Percentiles rank a stretch among this genome's conserved stretches.
Evolutionary conservation across 2,797 vertebrate genomes (phyloP).

Genomic region (Hippocampus kuda): DNA sequence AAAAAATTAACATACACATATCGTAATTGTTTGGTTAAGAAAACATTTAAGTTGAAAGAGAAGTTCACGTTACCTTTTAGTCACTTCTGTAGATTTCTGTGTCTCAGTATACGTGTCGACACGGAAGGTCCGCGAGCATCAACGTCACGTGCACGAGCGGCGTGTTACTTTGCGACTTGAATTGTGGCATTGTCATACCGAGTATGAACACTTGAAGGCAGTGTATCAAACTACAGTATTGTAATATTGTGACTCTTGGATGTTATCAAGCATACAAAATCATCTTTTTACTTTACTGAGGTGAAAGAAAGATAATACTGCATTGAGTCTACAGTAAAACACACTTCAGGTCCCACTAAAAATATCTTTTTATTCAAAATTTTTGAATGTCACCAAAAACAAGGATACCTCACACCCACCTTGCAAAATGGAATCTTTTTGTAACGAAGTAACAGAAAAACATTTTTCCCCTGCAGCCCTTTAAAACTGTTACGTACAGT

Average conservation of each 20-base stretch:
- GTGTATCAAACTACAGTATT: background rate
- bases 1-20: background rate
- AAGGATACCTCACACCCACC: background rate
- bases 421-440: background rate
- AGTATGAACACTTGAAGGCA: background rate
- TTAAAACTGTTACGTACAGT: background rate
- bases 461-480: background rate
- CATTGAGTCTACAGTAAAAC: background rate
- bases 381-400: background rate
- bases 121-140: constrained; percentile 15
- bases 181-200: background rate
- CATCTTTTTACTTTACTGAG: background rate
- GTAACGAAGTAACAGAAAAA: background rate
- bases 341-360: background rate
- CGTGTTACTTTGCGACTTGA: background rate
- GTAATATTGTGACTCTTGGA: background rate
- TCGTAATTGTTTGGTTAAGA: no score
- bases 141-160: constrained; percentile 29
- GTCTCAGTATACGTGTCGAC: constrained; percentile 5
- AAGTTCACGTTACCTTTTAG: constrained; percentile 37
- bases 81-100: constrained; percentile 3
- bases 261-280: background rate
- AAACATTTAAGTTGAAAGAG: background rate
- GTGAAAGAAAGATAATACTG: background rate
- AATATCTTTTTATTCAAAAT: background rate